Percentiles rank a stretch among this genome's conserved stretches.
These are phyloP conservation scores for Lysiphlebus fabarum DNA, from an alignment of 1,140 invertebrate species.

Conservation along the genomic window DNA sequence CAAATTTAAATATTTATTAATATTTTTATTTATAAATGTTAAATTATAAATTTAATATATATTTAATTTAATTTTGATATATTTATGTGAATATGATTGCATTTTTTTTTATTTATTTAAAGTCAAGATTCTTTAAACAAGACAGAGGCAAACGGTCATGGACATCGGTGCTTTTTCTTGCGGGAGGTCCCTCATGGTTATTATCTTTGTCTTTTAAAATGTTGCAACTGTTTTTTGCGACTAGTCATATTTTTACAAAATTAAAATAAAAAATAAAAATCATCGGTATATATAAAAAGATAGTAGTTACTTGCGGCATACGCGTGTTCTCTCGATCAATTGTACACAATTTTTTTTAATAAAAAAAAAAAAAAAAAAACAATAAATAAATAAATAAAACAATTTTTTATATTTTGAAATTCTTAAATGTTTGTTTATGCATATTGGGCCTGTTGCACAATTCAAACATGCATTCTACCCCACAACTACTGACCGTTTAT, in stretches of 20 bases:
- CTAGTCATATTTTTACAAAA: background rate
- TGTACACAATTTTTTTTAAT: no score
- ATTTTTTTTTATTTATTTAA: slow-evolving; percentile 13
- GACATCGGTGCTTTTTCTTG: slow-evolving; percentile 30
- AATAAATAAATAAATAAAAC: no score
- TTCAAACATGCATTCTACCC: no score
- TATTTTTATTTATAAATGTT: no score
- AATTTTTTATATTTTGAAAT: no score
- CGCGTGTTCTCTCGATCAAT: no score
- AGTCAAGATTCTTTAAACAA: slow-evolving; percentile 16
- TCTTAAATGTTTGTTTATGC: no score
- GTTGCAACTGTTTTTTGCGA: slow-evolving; percentile 32
- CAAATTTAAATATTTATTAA: no score
- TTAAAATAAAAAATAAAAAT: slow-evolving; percentile 30
- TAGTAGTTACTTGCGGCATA: slow-evolving; percentile 9
- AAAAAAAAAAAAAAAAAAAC: no score
- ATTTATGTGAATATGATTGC: background rate
- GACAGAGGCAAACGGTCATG: slow-evolving; percentile 28
- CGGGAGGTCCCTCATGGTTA: slow-evolving; percentile 29
- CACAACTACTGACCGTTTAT: background rate
- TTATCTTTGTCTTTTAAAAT: slow-evolving; percentile 35
- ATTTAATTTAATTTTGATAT: no score
- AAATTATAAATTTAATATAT: no score
- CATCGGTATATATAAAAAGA: slow-evolving; percentile 29
- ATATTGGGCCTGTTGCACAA: no score